These are phyloP conservation scores for Eufriesea mexicana DNA, from an alignment of 1,140 invertebrate species.

Conservation along the genomic window DNA sequence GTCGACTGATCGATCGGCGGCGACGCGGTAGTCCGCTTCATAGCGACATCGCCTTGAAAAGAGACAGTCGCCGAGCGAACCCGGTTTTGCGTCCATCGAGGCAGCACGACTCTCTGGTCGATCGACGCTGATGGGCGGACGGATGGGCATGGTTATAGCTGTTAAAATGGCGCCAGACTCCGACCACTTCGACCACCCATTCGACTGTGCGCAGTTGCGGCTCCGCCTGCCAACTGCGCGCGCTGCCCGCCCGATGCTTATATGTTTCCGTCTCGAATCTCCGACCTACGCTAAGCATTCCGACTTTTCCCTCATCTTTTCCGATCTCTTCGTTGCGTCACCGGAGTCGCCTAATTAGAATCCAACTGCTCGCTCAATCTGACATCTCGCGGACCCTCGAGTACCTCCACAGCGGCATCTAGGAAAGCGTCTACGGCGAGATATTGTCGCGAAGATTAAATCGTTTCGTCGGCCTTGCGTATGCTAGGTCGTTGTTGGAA, in stretches of 20 bases:
- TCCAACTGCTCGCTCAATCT: not conserved
- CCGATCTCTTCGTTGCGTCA: too few relatives aligned
- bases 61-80: slow-evolving; percentile 34
- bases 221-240: slow-evolving; percentile 51
- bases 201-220: slow-evolving; percentile 50
- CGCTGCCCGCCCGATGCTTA: not conserved
- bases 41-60: slow-evolving; percentile 44
- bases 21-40: slow-evolving; percentile 27
- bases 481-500: too few relatives aligned
- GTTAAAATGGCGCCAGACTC: slow-evolving; percentile 60
- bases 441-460: not conserved
- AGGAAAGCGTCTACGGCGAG: too few relatives aligned
- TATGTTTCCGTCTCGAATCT: slow-evolving; percentile 28
- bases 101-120: slow-evolving; percentile 52
- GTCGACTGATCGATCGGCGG: slow-evolving; percentile 57
- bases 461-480: too few relatives aligned
- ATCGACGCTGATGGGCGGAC: slow-evolving; percentile 37
- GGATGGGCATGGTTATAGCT: slow-evolving; percentile 4
- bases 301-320: not conserved
- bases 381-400: not conserved
- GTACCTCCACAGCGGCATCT: too few relatives aligned
- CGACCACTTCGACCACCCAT: slow-evolving; percentile 21
- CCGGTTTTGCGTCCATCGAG: slow-evolving; percentile 42
- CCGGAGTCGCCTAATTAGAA: not conserved
- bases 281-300: not conserved